Evolutionary conservation across 2,888 invertebrate genomes (phyloP), one percentile per base, ranked within the genome.

Genomic region (Rotaria sp.): DNA sequence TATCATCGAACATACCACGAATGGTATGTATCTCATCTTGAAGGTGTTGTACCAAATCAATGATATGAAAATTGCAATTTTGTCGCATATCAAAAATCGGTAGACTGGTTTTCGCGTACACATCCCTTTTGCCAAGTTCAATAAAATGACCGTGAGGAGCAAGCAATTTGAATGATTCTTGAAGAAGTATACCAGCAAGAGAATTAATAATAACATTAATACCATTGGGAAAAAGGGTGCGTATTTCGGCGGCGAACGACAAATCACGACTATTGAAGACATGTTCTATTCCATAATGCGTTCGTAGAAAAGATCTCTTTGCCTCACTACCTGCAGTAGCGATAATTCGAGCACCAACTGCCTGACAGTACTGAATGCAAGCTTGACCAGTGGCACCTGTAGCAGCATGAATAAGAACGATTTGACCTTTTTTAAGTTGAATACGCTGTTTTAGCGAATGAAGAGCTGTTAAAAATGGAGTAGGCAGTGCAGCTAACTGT

Each of bases 361-460:
- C 2, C 5, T 45, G 50, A 10, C 84, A 80, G 15, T 84, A 38
- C 41, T 86, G 86, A 30, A 87, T 88, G 11, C 87, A 87, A 21
- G 86, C 87, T 35, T 84, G 86, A 52, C 52, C 52, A 24, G 24
- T 24, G 2, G 24, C 52, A 24, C 52, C 24, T 24, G 52, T 5
- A 21, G 52, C 52, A 5, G 52, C 52, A 52, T 52, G 52, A 52
- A 52, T 10, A 4, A 52, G 52, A 52, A 52, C 52, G 2, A 21
- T 52, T 52, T 52, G 52, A 52, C 24, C 52, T 5, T 8, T 13
- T 4, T 2, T 2, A 2, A 52, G 8, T 5, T 52, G 52, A 24
- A 52, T 21, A 5, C 52, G 52, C 10, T 24, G 24, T 10, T 52
- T 52, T 13, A 52, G 52, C 21, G 52, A 21, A 24, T 52, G 21